phyloP scores from a whole-genome alignment of 2,888 invertebrate genomes.

The Pyrocoelia pectoralis region DNA sequence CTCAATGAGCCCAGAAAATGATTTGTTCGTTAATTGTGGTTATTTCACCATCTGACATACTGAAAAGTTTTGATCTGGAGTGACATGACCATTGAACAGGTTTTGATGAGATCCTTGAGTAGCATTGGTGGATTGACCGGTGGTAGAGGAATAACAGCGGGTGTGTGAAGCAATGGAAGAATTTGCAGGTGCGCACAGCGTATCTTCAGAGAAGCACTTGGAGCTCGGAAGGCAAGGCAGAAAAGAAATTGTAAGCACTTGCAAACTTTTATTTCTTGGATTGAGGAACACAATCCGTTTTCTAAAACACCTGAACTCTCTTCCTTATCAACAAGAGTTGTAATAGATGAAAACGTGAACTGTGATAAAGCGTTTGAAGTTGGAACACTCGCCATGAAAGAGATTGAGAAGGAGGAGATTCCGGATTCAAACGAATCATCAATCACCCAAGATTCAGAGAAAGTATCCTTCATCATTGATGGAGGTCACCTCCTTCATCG shows the following conservation, averaged over 20 bases:
- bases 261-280: slow-evolving; percentile 14
- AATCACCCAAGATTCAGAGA: no score
- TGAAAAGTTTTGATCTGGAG: no score
- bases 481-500: no score
- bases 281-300: slow-evolving; percentile 16
- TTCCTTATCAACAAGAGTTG: slow-evolving; percentile 23
- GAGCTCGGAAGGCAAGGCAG: slow-evolving; percentile 36
- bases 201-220: slow-evolving; percentile 36
- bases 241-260: slow-evolving; percentile 16
- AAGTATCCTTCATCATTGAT: no score
- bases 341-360: slow-evolving; percentile 16
- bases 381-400: not conserved
- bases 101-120: slow-evolving; percentile 12
- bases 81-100: no score
- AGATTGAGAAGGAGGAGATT: no score
- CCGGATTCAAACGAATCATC: no score
- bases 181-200: slow-evolving; percentile 18
- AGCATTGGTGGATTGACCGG: slow-evolving; percentile 19
- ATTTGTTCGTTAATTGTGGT: slow-evolving; percentile 6
- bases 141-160: slow-evolving; percentile 19
- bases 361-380: slow-evolving; percentile 1
- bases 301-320: slow-evolving; percentile 11
- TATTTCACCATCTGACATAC: slow-evolving; percentile 13
- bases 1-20: slow-evolving; percentile 4
- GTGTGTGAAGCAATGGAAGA: slow-evolving; percentile 41